Evolutionary conservation across 1,140 invertebrate genomes (phyloP), one percentile per base, ranked within the genome.

Genomic region (Trinorchestia longiramus): DNA sequence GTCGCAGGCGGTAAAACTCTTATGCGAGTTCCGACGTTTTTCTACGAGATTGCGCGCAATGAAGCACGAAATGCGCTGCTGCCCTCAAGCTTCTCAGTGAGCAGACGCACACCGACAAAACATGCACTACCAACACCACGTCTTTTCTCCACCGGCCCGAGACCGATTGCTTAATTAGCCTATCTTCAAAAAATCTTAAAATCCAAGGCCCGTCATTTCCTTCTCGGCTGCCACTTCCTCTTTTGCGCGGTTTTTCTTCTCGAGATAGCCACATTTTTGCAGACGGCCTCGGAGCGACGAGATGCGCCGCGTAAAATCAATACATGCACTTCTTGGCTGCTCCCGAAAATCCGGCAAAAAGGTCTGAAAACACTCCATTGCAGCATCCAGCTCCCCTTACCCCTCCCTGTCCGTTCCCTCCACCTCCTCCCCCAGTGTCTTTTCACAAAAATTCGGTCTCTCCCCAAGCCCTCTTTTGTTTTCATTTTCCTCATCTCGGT

Each of bases 311-410:
- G 92, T 94, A 94, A 94, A 94, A 94, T 94, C 92, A 94, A 94
- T 94, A 94, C 92, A 94, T 45, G 44, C 92, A 94, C 92, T 94
- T 94, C 92, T 94, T 94, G 92, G 92, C 92, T 94, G 92, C 92
- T 94, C 92, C 92, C 92, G 92, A 94, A 94, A 94, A 94, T 94
- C 92, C 92, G 92, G 92, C 92, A 94, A 94, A 94, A 94, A 94
- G 92, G 92, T 43, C 92, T 94, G 92, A 94, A 94, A 94, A 94
- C 92, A 94, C 92, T 94, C 92, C 92, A 94, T 94, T 94, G 92
- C 92, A 45, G 92, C 44, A 43, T 43, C 92, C 92, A 45, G 92
- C 44, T 11, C 43, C 41, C 41, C 43, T n/a, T 36, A 15, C 36
- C 43, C 17, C 92, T 19, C 43, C 92, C 43, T 47, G 3, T 19